These are phyloP conservation scores for Sebastiscus tertius DNA, from an alignment of 2,797 vertebrate genomes.

Conservation along the genomic window DNA sequence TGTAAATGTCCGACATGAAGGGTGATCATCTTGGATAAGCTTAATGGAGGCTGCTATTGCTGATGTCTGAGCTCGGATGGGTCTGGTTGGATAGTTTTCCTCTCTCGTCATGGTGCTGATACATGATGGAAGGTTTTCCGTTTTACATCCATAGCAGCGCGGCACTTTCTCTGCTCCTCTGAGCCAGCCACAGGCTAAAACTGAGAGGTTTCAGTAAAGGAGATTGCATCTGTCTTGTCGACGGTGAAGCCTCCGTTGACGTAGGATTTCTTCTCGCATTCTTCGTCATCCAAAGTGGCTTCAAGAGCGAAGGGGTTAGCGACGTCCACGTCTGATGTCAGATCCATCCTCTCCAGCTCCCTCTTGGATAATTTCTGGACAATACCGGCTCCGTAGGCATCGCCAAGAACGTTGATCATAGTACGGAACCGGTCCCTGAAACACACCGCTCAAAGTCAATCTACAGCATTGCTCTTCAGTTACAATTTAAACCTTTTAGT, in stretches of 20 bases:
- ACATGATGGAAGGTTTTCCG: slow-evolving; percentile 37
- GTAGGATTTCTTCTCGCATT: slow-evolving; percentile 93
- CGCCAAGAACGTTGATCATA: slow-evolving; percentile 97
- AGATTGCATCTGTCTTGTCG: slow-evolving; percentile 96
- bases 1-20: slow-evolving; percentile 46
- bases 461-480: neutral
- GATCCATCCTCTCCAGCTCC: slow-evolving; percentile 92
- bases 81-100: slow-evolving; percentile 46
- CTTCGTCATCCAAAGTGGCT: slow-evolving; percentile 86
- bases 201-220: slow-evolving; percentile 97
- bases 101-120: slow-evolving; percentile 65
- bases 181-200: slow-evolving; percentile 83
- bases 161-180: slow-evolving; percentile 54
- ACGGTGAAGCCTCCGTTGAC: slow-evolving; percentile 95
- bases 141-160: slow-evolving; percentile 44
- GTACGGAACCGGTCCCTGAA: slow-evolving; percentile 96
- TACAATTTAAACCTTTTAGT: neutral
- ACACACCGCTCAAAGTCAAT: slow-evolving; percentile 19
- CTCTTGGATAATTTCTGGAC: slow-evolving; percentile 95
- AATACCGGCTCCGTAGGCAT: slow-evolving; percentile 93
- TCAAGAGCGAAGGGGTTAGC: slow-evolving; percentile 95
- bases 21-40: slow-evolving; percentile 57
- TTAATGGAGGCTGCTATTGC: slow-evolving; percentile 72
- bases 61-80: slow-evolving; percentile 71
- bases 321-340: slow-evolving; percentile 91